Evolutionary conservation across 2,113 vertebrate genomes (phyloP).

Genomic region (Tetrax tetrax): DNA sequence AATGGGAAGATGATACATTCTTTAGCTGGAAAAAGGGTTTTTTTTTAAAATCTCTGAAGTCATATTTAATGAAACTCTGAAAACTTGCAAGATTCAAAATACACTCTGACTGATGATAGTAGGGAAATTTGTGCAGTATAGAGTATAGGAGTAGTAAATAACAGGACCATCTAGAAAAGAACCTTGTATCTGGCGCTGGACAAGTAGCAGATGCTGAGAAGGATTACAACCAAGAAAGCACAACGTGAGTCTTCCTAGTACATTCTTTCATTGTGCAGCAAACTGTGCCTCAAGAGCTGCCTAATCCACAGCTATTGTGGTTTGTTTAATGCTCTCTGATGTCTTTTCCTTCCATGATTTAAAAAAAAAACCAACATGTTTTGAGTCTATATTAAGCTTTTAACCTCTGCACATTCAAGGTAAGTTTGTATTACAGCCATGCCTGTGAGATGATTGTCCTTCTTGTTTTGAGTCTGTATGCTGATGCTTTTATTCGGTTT

Average conservation of each 20-base stretch:
- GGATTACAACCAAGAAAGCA: neutral
- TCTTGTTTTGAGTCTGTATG: neutral
- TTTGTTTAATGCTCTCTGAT: neutral
- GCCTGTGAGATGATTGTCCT: neutral
- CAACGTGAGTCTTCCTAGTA: neutral
- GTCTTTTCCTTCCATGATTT: neutral
- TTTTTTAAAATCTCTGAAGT: neutral
- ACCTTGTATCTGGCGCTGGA: neutral
- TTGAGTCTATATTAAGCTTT: neutral
- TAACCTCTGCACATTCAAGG: neutral
- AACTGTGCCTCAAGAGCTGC: neutral
- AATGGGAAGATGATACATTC: neutral
- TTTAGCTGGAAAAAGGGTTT: neutral
- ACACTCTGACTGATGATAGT: neutral
- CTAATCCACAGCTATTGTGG: neutral
- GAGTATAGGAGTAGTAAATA: neutral
- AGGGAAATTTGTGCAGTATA: neutral
- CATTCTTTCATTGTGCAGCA: neutral
- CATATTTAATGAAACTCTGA: neutral
- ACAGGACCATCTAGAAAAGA: neutral
- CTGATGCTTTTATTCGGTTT: neutral
- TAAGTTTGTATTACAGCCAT: neutral
- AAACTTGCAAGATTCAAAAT: neutral
- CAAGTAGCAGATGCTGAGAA: neutral
- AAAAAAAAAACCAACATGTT: neutral